These are phyloP conservation scores for Deroplatys truncata DNA, from an alignment of 2,888 invertebrate species.

Conservation along the genomic window DNA sequence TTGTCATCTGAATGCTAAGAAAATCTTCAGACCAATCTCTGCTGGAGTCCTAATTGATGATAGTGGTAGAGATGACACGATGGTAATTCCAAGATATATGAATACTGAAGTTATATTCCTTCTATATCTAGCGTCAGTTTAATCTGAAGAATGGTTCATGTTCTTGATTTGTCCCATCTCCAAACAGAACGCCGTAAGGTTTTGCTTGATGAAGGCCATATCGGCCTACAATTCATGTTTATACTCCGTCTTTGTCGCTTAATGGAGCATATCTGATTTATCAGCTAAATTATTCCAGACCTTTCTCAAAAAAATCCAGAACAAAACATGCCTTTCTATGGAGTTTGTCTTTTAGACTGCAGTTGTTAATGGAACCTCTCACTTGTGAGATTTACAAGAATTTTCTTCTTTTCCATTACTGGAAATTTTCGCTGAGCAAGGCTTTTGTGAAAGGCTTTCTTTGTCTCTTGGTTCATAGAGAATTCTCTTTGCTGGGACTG, in stretches of 20 bases:
- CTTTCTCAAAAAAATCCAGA: not conserved
- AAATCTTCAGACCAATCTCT: too few species aligned
- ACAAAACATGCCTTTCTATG: not conserved
- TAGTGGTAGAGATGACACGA: too few species aligned
- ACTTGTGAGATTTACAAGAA: not conserved
- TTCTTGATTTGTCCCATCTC: too few species aligned
- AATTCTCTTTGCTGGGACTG: not conserved
- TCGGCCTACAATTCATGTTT: too few species aligned
- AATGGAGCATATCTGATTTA: not conserved
- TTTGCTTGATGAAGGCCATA: too few species aligned
- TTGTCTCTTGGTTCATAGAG: not conserved
- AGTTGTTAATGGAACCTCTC: not conserved
- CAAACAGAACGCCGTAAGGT: too few species aligned
- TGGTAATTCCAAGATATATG: too few species aligned
- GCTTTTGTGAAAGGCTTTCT: not conserved
- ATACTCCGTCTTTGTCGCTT: not conserved
- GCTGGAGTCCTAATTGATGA: too few species aligned
- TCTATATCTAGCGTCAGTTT: too few species aligned
- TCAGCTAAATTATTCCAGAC: not conserved
- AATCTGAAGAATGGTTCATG: too few species aligned
- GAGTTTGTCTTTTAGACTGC: not conserved
- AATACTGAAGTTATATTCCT: too few species aligned
- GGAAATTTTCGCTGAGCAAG: not conserved
- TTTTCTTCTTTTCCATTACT: not conserved
- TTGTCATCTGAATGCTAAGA: too few species aligned